A percentile compares a stretch with the other conserved stretches of the same genome.
These are phyloP conservation scores for Microctonus brassicae DNA, from an alignment of 2,888 invertebrate species.

Conservation along the genomic window DNA sequence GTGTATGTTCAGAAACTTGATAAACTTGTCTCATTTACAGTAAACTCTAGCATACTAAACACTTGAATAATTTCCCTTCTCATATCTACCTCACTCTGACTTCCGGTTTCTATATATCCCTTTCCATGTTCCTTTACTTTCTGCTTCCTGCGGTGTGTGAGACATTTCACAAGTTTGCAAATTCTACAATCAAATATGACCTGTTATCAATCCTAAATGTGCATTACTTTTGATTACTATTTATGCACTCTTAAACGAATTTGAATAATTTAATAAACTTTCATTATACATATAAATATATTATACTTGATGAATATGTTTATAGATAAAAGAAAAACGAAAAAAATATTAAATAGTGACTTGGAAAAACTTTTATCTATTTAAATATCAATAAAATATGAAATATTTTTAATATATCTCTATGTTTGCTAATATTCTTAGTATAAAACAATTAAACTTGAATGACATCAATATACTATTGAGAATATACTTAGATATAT, in stretches of 20 bases:
- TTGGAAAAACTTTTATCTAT: no score
- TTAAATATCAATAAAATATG: no score
- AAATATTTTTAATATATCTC: no score
- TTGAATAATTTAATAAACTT: background rate
- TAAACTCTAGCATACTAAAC: background rate
- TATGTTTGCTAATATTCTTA: no score
- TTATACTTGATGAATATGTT: no score
- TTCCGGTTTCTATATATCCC: background rate
- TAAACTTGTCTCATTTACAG: background rate
- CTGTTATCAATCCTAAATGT: background rate
- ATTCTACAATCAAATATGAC: slow-evolving; percentile 1
- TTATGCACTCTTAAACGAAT: background rate
- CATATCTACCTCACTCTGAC: background rate
- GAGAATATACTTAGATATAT: no score
- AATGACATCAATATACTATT: no score
- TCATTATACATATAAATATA: no score
- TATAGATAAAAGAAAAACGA: no score
- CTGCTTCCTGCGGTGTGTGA: background rate
- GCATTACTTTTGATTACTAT: background rate
- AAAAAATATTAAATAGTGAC: no score
- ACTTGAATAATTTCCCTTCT: background rate
- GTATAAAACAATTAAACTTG: no score
- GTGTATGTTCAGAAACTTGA: slow-evolving; percentile 3
- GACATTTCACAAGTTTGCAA: slow-evolving; percentile 3
- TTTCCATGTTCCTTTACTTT: background rate